Evolutionary conservation across 1,140 invertebrate genomes (phyloP).

Genomic region (Drosophila arawakana): DNA sequence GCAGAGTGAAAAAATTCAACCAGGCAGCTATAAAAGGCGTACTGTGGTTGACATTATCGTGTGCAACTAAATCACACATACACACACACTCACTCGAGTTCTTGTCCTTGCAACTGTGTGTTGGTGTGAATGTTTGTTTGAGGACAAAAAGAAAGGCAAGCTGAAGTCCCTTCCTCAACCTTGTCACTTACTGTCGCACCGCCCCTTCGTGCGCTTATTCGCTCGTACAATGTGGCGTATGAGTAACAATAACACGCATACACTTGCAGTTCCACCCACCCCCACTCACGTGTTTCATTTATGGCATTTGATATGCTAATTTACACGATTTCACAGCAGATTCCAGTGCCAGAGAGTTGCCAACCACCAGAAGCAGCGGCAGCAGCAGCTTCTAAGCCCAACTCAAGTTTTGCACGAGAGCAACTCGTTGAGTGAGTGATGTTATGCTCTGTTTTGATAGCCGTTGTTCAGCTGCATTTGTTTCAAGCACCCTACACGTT

Average conservation of each 20-base stretch:
- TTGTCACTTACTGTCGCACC: constrained; percentile 39
- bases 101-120: constrained; percentile 18
- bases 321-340: constrained; percentile 66
- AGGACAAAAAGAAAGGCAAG: constrained; percentile 30
- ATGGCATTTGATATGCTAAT: constrained; percentile 83
- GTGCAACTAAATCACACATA: constrained; percentile 73
- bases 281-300: constrained; percentile 50
- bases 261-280: constrained; percentile 34
- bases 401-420: constrained; percentile 58
- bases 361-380: constrained; percentile 45
- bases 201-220: constrained; percentile 77
- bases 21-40: constrained; percentile 60
- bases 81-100: constrained; percentile 36
- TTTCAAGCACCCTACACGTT: too few species aligned
- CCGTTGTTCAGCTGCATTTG: not conserved
- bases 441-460: constrained; percentile 59
- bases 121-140: constrained; percentile 20
- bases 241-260: constrained; percentile 65
- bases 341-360: constrained; percentile 27
- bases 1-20: constrained; percentile 45
- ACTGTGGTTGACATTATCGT: constrained; percentile 78
- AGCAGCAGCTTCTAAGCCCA: constrained; percentile 50
- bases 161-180: constrained; percentile 27
- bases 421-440: constrained; percentile 39
- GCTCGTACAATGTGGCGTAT: constrained; percentile 74